Percentiles rank a stretch among this genome's conserved stretches.
Evolutionary conservation across 1,140 invertebrate species (phyloP).

Genomic region (Aculops lycopersici): DNA sequence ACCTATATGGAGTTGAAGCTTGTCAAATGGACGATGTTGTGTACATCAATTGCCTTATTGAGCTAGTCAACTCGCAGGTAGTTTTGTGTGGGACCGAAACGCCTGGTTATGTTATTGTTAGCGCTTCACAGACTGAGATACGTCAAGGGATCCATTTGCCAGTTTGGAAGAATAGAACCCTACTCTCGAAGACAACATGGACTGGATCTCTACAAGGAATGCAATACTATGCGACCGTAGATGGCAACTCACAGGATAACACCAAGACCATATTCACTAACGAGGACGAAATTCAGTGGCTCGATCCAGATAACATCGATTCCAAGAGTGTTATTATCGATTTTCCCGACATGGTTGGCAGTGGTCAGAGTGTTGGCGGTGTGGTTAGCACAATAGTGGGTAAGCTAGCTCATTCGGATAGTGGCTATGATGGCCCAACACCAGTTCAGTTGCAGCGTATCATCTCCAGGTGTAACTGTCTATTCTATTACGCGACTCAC

Average conservation of each 20-base stretch:
- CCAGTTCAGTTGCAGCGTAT: constrained; percentile 55
- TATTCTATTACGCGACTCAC: constrained; percentile 87
- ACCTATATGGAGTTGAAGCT: constrained; percentile 43
- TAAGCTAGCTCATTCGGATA: constrained; percentile 17
- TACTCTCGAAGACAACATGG: constrained; percentile 79
- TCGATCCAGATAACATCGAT: constrained; percentile 63
- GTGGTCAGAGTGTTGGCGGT: constrained; percentile 75
- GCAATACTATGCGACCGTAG: constrained; percentile 94
- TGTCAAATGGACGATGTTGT: constrained; percentile 57
- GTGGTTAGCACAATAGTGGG: constrained; percentile 71
- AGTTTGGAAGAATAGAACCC: constrained; percentile 52
- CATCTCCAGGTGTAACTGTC: constrained; percentile 78
- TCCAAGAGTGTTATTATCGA: constrained; percentile 35
- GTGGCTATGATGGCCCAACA: constrained; percentile 2
- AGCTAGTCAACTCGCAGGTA: constrained; percentile 78
- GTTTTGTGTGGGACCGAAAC: constrained; percentile 79
- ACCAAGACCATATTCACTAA: constrained; percentile 6
- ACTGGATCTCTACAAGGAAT: constrained; percentile 73
- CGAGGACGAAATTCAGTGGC: constrained; percentile 75
- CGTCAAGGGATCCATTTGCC: constrained; percentile 59
- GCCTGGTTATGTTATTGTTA: constrained; percentile 76
- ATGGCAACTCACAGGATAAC: constrained; percentile 27
- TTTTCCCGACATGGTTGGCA: constrained; percentile 57
- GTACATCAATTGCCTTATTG: constrained; percentile 74
- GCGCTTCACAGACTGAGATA: constrained; percentile 74